Evolutionary conservation across 2,797 vertebrate species (phyloP).

Genomic region (Anisognathus igniventris): DNA sequence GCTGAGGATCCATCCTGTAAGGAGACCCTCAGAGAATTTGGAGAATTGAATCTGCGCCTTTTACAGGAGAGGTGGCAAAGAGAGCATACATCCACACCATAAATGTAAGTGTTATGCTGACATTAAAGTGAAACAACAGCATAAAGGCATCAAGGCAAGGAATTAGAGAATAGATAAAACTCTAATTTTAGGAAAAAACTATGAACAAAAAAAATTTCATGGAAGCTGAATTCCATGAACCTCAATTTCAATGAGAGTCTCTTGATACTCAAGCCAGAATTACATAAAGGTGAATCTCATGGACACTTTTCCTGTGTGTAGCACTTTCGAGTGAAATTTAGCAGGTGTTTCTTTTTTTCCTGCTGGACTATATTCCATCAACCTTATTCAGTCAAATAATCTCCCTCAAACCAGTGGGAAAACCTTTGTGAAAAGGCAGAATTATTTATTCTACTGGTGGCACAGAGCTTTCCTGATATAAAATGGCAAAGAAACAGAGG

Average conservation of each 20-base stretch:
- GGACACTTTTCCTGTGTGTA: neutral
- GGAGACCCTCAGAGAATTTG: neutral
- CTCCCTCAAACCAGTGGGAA: neutral
- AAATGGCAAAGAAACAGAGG: conserved; percentile 21
- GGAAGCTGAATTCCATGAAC: neutral
- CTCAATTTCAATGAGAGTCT: neutral
- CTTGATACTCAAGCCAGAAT: neutral
- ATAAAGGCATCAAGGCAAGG: neutral
- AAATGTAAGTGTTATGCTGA: neutral
- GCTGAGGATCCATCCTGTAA: neutral
- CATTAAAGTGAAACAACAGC: neutral
- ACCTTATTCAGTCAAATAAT: neutral
- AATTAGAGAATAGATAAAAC: neutral
- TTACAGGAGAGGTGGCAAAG: neutral
- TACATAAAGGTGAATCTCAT: neutral
- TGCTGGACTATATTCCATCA: neutral
- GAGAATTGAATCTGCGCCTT: neutral
- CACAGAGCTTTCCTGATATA: conserved; percentile 48
- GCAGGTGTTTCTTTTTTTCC: conserved; percentile 31
- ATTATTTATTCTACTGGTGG: conserved; percentile 30
- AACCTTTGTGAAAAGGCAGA: conserved; percentile 28
- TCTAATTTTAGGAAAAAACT: neutral
- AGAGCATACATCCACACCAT: neutral
- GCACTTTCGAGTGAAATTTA: conserved; percentile 46
- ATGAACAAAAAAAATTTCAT: neutral